Base-by-base conservation (phyloP, 2,113 vertebrate species). In the Progne subis region DNA sequence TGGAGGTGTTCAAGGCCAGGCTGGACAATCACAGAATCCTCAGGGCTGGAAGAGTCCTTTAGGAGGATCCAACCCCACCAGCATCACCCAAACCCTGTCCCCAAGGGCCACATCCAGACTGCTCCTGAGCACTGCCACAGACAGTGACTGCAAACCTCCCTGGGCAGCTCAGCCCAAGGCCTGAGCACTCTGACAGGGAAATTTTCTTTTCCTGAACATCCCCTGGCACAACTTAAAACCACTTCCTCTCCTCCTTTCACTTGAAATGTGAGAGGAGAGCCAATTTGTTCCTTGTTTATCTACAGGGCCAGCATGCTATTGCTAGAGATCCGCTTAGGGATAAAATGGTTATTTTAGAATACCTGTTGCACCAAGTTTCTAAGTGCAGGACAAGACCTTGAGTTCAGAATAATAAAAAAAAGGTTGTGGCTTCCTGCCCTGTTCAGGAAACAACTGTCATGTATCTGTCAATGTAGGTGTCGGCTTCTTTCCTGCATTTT, bases 31-130 rank as follows among this genome's bases (percentile, higher is more conserved):
- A 20, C 28, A 16, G 72, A 76, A 50, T 5, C 14, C 16, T 23
- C 65, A n/a, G 3, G 46, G 63, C 5, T 11, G 72, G 63, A 2
- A 37, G 12, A 47, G 15, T 3, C 39, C 74, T 12, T 2, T 1
- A 24, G 12, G 28, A 5, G 5, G 12, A 6, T 0, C 55, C 83
- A 70, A 55, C 0, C 0, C 2, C 57, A 53, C 5, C 82, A 65
- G 46, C 28, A 28, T 0, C 69, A 18, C 23, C 55, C 80, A 70
- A 41, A 3, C 2, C 52, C 63, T 44, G 44, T 59, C 83, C 72
- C 83, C 63, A 44, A 21, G 53, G 68, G 82, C 24, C 82, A 76
- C 71, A 16, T 3, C 34, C 82, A 76, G 44, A 17, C 44, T 31
- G 5, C 49, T 67, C 61, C 14, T 19, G 60, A 13, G 2, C 70